Conservation (phyloP, 2,888 invertebrate species). For the Sesia apiformis region DNA sequence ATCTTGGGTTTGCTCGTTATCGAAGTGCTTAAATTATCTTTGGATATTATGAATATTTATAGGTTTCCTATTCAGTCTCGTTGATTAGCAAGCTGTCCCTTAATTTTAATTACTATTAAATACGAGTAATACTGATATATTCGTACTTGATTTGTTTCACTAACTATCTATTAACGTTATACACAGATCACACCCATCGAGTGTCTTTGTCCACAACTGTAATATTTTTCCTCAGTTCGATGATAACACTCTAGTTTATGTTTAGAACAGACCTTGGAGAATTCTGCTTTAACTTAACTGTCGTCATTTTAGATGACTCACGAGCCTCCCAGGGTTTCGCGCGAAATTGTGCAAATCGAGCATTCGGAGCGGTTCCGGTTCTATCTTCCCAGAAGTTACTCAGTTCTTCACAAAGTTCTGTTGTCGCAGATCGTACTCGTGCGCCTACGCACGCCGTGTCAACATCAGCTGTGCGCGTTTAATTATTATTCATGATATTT, state of each 20-base stretch:
- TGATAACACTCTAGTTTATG: slow-evolving; percentile 29
- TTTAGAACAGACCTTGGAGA: slow-evolving; percentile 35
- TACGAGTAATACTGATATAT: too few relatives aligned
- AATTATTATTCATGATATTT: slow-evolving; percentile 37
- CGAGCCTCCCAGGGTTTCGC: slow-evolving; percentile 25
- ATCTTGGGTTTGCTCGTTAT: too few relatives aligned
- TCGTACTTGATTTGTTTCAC: too few relatives aligned
- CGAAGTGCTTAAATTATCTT: neutral
- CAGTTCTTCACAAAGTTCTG: neutral
- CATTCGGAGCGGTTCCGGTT: slow-evolving; percentile 38
- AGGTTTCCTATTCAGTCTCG: neutral
- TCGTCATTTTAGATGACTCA: slow-evolving; percentile 72
- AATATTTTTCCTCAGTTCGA: slow-evolving; percentile 38
- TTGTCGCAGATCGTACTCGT: slow-evolving; percentile 3
- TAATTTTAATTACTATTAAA: neutral
- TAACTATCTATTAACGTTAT: too few relatives aligned
- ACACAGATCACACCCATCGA: too few relatives aligned
- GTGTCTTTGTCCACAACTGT: too few relatives aligned
- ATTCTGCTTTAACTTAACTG: slow-evolving; percentile 66
- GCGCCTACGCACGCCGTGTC: slow-evolving; percentile 30
- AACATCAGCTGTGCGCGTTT: slow-evolving; percentile 53
- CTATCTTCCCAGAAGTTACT: slow-evolving; percentile 21
- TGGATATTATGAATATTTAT: neutral
- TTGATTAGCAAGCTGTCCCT: neutral
- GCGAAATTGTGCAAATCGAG: slow-evolving; percentile 33